Evolutionary conservation across 2,113 vertebrate species (phyloP).

Genomic region (Nothocercus nigrocapillus): DNA sequence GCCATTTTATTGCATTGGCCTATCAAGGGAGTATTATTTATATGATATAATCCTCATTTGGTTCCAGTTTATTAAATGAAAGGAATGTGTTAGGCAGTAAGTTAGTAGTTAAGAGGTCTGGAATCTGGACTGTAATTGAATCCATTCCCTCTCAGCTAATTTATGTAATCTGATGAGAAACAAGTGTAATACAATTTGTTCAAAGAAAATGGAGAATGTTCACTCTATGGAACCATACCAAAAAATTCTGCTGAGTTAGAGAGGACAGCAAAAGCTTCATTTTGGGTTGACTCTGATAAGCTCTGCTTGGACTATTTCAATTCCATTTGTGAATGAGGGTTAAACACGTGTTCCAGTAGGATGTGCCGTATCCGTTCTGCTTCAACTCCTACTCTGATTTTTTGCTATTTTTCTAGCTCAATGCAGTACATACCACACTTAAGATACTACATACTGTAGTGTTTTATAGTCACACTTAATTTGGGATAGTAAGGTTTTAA

Average conservation of each 20-base stretch:
- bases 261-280: accelerated
- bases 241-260: background rate
- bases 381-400: background rate
- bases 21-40: constrained; percentile 55
- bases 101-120: constrained; percentile 27
- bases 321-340: background rate
- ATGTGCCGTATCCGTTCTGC: accelerated
- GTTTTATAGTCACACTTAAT: accelerated
- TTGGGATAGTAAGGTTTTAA: background rate
- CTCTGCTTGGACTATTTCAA: accelerated
- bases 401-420: background rate
- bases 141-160: constrained; percentile 56
- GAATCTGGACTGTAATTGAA: constrained; percentile 60
- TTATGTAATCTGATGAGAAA: constrained; percentile 58
- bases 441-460: accelerated
- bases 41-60: constrained; percentile 56
- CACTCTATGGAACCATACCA: background rate
- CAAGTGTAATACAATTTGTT: constrained; percentile 57
- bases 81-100: constrained; percentile 60
- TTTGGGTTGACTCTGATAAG: background rate
- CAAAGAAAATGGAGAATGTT: constrained; percentile 15
- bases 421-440: accelerated
- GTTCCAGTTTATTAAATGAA: constrained; percentile 65
- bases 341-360: too few relatives aligned
- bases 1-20: constrained; percentile 19